phyloP scores from a whole-genome alignment of 1,140 invertebrate species.

The Leptinotarsa lineolata region DNA sequence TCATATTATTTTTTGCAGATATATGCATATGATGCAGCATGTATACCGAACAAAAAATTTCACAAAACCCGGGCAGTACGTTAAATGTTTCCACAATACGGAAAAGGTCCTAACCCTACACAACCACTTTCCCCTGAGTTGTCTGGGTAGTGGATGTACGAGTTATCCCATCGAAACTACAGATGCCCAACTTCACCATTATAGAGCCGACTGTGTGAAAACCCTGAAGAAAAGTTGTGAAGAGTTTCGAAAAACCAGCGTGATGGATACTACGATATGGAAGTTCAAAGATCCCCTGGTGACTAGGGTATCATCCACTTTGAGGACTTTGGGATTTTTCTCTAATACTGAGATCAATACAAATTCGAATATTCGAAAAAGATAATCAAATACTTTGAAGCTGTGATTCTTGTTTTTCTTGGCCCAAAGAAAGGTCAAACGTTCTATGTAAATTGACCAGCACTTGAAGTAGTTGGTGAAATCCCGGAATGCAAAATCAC shows the following conservation, averaged over 20 bases:
- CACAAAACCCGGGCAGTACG: conserved; percentile 90
- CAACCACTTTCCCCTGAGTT: conserved; percentile 91
- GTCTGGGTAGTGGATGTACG: conserved; percentile 82
- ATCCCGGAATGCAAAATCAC: too few species aligned
- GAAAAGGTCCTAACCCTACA: conserved; percentile 86
- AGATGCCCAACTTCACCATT: conserved; percentile 90
- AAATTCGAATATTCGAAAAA: conserved; percentile 7
- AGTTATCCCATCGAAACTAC: conserved; percentile 82
- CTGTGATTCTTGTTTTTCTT: conserved; percentile 16
- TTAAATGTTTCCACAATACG: conserved; percentile 93
- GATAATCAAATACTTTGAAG: conserved; percentile 1
- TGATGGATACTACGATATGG: conserved; percentile 87
- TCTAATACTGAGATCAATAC: conserved; percentile 33
- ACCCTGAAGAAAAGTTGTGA: conserved; percentile 84
- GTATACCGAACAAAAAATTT: conserved; percentile 89
- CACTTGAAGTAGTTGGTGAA: too few species aligned
- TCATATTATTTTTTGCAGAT: conserved; percentile 64
- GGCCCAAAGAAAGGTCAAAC: not conserved
- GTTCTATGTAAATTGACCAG: too few species aligned
- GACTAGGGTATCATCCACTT: conserved; percentile 68
- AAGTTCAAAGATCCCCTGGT: conserved; percentile 79
- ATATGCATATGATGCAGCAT: conserved; percentile 94
- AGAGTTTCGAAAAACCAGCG: conserved; percentile 79
- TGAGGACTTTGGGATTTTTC: conserved; percentile 77
- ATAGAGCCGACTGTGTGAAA: conserved; percentile 88